Base-by-base conservation (phyloP, 2,797 vertebrate genomes). In the Varecia variegata region DNA sequence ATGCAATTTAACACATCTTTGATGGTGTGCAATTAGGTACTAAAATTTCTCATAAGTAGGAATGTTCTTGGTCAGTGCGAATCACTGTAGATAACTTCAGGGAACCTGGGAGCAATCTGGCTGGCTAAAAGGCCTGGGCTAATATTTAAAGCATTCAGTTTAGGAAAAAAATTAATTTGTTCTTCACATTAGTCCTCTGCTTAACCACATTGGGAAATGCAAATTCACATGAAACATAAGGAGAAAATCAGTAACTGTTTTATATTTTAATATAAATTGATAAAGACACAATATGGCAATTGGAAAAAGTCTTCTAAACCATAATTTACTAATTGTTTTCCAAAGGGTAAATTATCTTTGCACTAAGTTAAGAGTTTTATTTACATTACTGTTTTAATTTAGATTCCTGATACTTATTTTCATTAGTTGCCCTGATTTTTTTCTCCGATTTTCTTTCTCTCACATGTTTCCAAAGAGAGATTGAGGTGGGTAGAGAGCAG, bases 31-130 rank as follows among this genome's bases (percentile, higher is more conserved):
- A 97, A 96, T 96, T 97, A 96, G 92, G 88, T 32, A 25, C 94
- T 93, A 96, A 84, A 97, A 96, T 92, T 93, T 85, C 93, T 97
- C 93, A 35, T 96, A 97, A 86, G 76, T 90, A 67, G 65, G 97
- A 96, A 88, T 23, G 77, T 35, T 97, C 54, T 77, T 17, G 32
- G 85, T 91, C 96, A 97, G 58, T 94, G 86, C 85, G 95, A 97
- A 97, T 93, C 96, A 68, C 73, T 45, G 27, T 30, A 95, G 97
- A 96, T 76, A 90, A 98, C 90, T 97, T 95, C 71, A 97, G 80
- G 73, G 88, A 96, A 96, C 60, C 62, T 93, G 65, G 91, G 96
- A 70, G 97, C 97, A 93, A 97, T 97, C 92, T 95, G 50, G 65
- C 67, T 76, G 62, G 67, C 50, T 43, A 86, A 43, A 96, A 97